phyloP scores from a whole-genome alignment of 2,888 invertebrate species.

The Trichogramma evanescens region DNA sequence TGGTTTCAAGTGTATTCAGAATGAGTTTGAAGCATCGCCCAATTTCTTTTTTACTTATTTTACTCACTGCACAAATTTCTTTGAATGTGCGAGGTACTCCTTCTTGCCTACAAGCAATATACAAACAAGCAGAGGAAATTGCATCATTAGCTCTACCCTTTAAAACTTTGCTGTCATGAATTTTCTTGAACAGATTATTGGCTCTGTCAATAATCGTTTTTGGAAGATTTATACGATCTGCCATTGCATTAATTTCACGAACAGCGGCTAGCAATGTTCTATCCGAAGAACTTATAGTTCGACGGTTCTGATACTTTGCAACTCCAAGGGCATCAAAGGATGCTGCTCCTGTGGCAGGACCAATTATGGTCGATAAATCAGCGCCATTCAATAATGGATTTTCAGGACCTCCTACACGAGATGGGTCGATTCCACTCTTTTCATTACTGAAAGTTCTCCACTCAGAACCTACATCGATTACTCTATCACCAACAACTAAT shows the following conservation, averaged over 20 bases:
- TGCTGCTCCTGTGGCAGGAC: slow-evolving; percentile 62
- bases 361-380: slow-evolving; percentile 95
- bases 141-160: slow-evolving; percentile 97
- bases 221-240: slow-evolving; percentile 93
- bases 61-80: slow-evolving; percentile 98
- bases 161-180: slow-evolving; percentile 90
- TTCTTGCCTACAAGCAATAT: slow-evolving; percentile 97
- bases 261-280: slow-evolving; percentile 92
- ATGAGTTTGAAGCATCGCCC: slow-evolving; percentile 97
- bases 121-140: slow-evolving; percentile 96
- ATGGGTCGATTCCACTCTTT: slow-evolving; percentile 92
- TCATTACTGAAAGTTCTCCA: slow-evolving; percentile 99
- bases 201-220: slow-evolving; percentile 95
- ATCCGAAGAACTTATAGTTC: slow-evolving; percentile 65
- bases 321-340: slow-evolving; percentile 81
- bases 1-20: slow-evolving; percentile 90
- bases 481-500: slow-evolving; percentile 97
- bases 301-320: slow-evolving; percentile 59
- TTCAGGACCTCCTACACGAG: slow-evolving; percentile 99
- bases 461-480: slow-evolving; percentile 98
- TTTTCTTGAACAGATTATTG: slow-evolving; percentile 95
- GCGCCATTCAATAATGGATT: slow-evolving; percentile 93
- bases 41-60: slow-evolving; percentile 98
- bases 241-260: slow-evolving; percentile 96
- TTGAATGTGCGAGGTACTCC: slow-evolving; percentile 98